Percentiles rank a stretch among this genome's conserved stretches.
Conservation (phyloP, 2,113 vertebrate genomes). For the Embiotoca jacksoni region DNA sequence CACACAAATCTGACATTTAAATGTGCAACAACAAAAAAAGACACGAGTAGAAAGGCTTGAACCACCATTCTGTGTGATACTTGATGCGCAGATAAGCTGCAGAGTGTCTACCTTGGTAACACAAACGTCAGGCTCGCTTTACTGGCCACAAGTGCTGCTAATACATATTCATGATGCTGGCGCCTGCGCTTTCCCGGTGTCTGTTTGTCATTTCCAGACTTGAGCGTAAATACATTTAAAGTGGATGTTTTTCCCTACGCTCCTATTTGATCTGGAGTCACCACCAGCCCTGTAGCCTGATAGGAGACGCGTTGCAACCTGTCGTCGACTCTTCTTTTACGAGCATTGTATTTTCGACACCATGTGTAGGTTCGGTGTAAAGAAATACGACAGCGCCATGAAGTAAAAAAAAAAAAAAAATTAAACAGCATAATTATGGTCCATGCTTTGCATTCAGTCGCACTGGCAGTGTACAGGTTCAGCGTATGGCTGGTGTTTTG, state of each 20-base stretch:
- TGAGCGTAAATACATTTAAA: slow-evolving; percentile 74
- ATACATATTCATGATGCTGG: slow-evolving; percentile 89
- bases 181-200: slow-evolving; percentile 68
- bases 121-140: slow-evolving; percentile 78
- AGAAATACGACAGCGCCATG: slow-evolving; percentile 42
- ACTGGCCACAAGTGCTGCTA: slow-evolving; percentile 74
- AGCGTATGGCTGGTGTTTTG: slow-evolving; percentile 1
- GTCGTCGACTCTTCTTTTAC: slow-evolving; percentile 58
- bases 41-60: slow-evolving; percentile 1
- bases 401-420: slow-evolving; percentile 22
- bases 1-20: slow-evolving; percentile 15
- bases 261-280: slow-evolving; percentile 61
- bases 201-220: slow-evolving; percentile 69
- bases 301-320: slow-evolving; percentile 54
- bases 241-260: slow-evolving; percentile 63
- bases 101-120: slow-evolving; percentile 67
- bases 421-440: slow-evolving; percentile 24
- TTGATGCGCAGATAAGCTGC: slow-evolving; percentile 53
- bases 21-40: slow-evolving; percentile 10
- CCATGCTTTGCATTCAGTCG: slow-evolving; percentile 28
- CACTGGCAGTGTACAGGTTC: slow-evolving; percentile 16
- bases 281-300: slow-evolving; percentile 8
- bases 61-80: slow-evolving; percentile 27
- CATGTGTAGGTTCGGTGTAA: slow-evolving; percentile 42
- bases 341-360: slow-evolving; percentile 57